Percentiles rank a stretch among this genome's conserved stretches.
Evolutionary conservation across 2,888 invertebrate genomes (phyloP).

Genomic region (Caenorhabditis sp.): DNA sequence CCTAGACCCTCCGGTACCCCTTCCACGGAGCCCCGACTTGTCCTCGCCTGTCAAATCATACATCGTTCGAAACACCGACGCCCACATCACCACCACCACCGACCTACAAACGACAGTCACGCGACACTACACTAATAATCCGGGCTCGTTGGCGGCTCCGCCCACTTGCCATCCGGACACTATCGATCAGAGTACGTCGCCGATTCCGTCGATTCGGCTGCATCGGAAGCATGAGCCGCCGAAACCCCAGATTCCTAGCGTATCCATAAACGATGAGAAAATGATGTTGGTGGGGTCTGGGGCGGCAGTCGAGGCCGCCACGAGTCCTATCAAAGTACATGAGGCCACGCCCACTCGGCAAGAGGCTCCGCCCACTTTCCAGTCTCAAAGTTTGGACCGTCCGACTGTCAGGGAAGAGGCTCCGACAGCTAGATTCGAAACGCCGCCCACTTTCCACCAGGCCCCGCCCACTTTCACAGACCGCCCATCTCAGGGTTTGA

Average conservation of each 20-base stretch:
- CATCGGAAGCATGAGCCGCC: slow-evolving; percentile 30
- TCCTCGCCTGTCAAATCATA: slow-evolving; percentile 29
- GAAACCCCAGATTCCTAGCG: slow-evolving; percentile 19
- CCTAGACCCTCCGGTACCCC: background rate
- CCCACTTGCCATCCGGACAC: slow-evolving; percentile 28
- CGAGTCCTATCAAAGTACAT: slow-evolving; percentile 50
- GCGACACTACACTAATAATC: slow-evolving; percentile 24
- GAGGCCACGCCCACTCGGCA: slow-evolving; percentile 20
- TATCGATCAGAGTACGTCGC: slow-evolving; percentile 68
- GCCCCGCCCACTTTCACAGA: slow-evolving; percentile 5
- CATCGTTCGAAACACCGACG: slow-evolving; percentile 40
- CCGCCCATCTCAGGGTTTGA: background rate
- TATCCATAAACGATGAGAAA: slow-evolving; percentile 25
- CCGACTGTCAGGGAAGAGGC: background rate
- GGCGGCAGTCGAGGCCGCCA: background rate
- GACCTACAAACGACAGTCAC: slow-evolving; percentile 52
- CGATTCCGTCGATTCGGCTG: slow-evolving; percentile 67
- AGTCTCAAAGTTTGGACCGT: background rate
- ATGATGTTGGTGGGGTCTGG: background rate
- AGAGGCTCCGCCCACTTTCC: background rate
- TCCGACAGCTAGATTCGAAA: background rate
- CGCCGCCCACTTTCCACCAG: background rate
- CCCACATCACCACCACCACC: slow-evolving; percentile 40
- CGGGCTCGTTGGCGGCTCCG: background rate
- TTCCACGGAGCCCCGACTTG: slow-evolving; percentile 8